Conservation (phyloP, 2,797 vertebrate genomes). For the Anabas testudineus region DNA sequence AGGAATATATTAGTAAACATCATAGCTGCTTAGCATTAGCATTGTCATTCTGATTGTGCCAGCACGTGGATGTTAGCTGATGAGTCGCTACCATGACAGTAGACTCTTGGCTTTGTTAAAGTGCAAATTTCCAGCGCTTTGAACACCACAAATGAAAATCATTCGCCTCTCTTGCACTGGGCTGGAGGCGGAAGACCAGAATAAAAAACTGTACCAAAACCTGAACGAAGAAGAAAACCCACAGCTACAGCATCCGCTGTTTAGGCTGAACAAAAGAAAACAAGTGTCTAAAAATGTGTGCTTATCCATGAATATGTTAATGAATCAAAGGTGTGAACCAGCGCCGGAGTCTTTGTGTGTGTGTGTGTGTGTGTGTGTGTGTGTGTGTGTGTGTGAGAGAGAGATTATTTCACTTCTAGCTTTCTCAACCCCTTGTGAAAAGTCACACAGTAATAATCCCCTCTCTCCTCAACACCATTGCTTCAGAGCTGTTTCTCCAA, state of each 20-base stretch:
- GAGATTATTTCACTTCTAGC: conserved; percentile 55
- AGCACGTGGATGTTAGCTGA: no score
- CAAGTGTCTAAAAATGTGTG: conserved; percentile 7
- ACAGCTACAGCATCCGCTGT: background rate
- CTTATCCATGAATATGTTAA: conserved; percentile 14
- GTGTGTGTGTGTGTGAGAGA: background rate
- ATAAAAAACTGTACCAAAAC: background rate
- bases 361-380: background rate
- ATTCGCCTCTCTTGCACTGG: no score
- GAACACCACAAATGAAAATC: background rate
- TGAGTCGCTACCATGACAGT: background rate
- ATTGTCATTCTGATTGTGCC: no score
- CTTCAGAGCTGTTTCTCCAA: conserved; percentile 5
- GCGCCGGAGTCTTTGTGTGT: conserved; percentile 2
- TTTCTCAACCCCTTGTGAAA: conserved; percentile 74
- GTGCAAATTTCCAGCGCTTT: background rate
- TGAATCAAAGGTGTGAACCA: conserved; percentile 32
- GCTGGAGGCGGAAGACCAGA: background rate
- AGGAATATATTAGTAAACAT: no score
- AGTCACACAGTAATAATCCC: conserved; percentile 78
- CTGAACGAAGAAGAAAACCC: no score
- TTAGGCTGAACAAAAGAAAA: background rate
- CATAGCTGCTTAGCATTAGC: no score
- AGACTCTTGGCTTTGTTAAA: background rate
- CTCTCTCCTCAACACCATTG: conserved; percentile 34